Percentiles rank a stretch among this genome's conserved stretches.
These are phyloP conservation scores for Agonopterix heracliana DNA, from an alignment of 2,888 invertebrate species.

Conservation along the genomic window DNA sequence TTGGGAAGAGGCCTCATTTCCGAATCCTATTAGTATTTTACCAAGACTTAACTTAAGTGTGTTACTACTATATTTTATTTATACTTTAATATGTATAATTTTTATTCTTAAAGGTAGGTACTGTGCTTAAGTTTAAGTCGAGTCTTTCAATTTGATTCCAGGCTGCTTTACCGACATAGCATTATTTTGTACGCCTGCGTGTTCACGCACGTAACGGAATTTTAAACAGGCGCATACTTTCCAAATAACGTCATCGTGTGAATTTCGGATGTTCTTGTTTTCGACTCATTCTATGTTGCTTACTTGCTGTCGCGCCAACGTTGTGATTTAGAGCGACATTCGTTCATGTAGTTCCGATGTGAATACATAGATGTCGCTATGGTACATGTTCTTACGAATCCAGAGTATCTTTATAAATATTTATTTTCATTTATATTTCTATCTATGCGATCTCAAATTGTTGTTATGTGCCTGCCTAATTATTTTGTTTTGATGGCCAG, in stretches of 20 bases:
- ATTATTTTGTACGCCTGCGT: conserved; percentile 10
- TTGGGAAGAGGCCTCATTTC: too few species aligned
- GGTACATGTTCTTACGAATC: neutral
- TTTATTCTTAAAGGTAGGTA: too few species aligned
- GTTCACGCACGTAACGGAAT: conserved; percentile 43
- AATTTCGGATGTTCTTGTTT: conserved; percentile 46
- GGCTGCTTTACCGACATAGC: neutral
- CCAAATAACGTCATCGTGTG: conserved; percentile 59
- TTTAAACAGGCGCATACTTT: conserved; percentile 62
- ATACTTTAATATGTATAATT: too few species aligned
- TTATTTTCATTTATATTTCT: neutral
- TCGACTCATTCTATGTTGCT: neutral
- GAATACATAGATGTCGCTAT: conserved; percentile 39
- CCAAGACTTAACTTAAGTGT: too few species aligned
- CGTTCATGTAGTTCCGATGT: conserved; percentile 8
- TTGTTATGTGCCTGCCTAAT: neutral
- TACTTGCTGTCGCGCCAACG: neutral
- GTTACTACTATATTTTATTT: too few species aligned
- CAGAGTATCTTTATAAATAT: neutral
- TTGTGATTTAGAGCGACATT: neutral
- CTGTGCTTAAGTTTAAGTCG: too few species aligned
- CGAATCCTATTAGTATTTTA: too few species aligned
- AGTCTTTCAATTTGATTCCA: too few species aligned
- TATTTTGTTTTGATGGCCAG: too few species aligned
- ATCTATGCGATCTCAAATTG: neutral